Evolutionary conservation across 92 coral and sea anemone species (phyloP).

Genomic region (Paragorgia papillata): DNA sequence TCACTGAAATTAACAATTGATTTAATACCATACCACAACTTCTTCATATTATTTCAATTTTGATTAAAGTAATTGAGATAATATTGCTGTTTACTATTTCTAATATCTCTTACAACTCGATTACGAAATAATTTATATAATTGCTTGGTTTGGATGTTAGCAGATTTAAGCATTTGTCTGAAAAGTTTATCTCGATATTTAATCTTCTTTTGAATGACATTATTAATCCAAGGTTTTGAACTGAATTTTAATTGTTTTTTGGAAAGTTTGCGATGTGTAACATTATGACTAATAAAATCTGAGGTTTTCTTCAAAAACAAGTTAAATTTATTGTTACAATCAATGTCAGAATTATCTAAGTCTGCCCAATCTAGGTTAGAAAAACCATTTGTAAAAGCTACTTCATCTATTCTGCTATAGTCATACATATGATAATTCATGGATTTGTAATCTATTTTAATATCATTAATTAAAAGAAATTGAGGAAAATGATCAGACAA

Average conservation of each 20-base stretch:
- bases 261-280: slow-evolving; percentile 16
- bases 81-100: slow-evolving; percentile 34
- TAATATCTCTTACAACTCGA: slow-evolving; percentile 46
- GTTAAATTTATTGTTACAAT: slow-evolving; percentile 39
- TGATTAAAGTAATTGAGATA: slow-evolving; percentile 45
- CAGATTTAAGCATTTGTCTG: slow-evolving; percentile 38
- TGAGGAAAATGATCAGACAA: slow-evolving; percentile 50
- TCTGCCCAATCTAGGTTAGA: slow-evolving; percentile 29
- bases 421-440: slow-evolving; percentile 32
- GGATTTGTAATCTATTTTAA: slow-evolving; percentile 44
- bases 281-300: slow-evolving; percentile 27
- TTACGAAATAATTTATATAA: slow-evolving; percentile 40
- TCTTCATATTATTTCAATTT: slow-evolving; percentile 34
- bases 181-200: slow-evolving; percentile 37
- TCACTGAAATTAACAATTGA: slow-evolving; percentile 43
- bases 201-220: slow-evolving; percentile 36
- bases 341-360: slow-evolving; percentile 3
- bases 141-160: slow-evolving; percentile 24
- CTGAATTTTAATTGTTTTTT: slow-evolving; percentile 29
- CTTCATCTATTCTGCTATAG: slow-evolving; percentile 43
- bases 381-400: slow-evolving; percentile 10
- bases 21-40: slow-evolving; percentile 55
- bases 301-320: slow-evolving; percentile 17
- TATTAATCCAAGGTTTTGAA: slow-evolving; percentile 41
- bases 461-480: slow-evolving; percentile 41